These are phyloP conservation scores for Ochropleura plecta DNA, from an alignment of 2,888 invertebrate genomes.

Conservation along the genomic window DNA sequence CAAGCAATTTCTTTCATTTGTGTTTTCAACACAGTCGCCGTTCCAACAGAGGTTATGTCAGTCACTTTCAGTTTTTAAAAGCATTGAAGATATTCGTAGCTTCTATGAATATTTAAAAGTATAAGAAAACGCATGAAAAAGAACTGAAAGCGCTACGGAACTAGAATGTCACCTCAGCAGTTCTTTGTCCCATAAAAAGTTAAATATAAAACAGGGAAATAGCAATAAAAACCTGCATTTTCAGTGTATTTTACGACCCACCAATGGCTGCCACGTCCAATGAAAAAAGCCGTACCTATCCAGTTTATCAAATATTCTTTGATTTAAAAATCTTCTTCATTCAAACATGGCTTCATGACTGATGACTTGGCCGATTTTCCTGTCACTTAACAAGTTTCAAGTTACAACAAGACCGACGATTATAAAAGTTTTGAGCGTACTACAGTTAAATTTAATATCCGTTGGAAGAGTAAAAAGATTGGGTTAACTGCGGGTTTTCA, in stretches of 20 bases:
- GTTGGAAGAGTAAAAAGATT: constrained; percentile 55
- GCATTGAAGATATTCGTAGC: background rate
- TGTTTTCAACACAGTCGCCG: background rate
- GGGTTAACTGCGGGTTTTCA: constrained; percentile 43
- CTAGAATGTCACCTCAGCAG: constrained; percentile 13
- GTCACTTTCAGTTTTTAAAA: too few relatives aligned
- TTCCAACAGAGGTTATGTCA: too few relatives aligned
- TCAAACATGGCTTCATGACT: constrained; percentile 1
- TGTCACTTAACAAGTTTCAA: constrained; percentile 42
- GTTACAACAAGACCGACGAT: constrained; percentile 42
- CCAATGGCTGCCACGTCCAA: constrained; percentile 19
- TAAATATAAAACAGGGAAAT: constrained; percentile 9
- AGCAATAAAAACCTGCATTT: constrained; percentile 4
- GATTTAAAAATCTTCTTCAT: constrained; percentile 8
- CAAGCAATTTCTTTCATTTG: background rate
- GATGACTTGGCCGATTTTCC: constrained; percentile 6
- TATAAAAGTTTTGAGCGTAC: constrained; percentile 55
- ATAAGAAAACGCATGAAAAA: background rate
- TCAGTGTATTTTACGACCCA: constrained; percentile 21
- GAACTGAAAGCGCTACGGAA: background rate
- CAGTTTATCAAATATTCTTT: constrained; percentile 28
- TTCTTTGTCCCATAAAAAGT: constrained; percentile 19
- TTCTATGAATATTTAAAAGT: too few relatives aligned
- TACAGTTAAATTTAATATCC: constrained; percentile 60
- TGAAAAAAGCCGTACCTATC: constrained; percentile 13